Base-by-base conservation (phyloP, 2,797 vertebrate genomes). In the Urocyon cinereoargenteus region DNA sequence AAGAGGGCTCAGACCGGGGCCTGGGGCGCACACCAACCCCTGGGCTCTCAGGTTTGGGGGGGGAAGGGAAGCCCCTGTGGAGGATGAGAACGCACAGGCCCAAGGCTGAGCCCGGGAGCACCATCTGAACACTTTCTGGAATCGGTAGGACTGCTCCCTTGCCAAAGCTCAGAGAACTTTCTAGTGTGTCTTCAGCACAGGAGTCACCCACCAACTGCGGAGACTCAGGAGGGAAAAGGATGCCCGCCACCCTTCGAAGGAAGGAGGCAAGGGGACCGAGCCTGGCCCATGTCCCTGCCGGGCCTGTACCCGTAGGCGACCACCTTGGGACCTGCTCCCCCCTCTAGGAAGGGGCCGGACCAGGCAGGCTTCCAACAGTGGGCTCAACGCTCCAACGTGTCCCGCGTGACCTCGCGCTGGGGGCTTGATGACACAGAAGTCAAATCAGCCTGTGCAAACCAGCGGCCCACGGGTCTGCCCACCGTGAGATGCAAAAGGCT, bases 141-240 rank as follows among this genome's bases (percentile, higher is more conserved):
- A 1, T 0, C 2, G 2, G 24, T 0, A 6, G 10, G n/a, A 6
- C 0, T 2, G 26, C 66, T 18, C 24, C 57, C 28, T 66, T 3
- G 8, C 40, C 91, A 57, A 59, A 12, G 66, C 49, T 2, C 49
- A 22, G 22, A n/a, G 49, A 31, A 49, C 31, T 51, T 34, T 16
- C 73, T 22, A 16, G 19, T 2, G 12, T 31, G 79, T 36, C 66
- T 59, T 55, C 6, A 75, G 57, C 57, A 73, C 31, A 12, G 24
- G 34, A 28, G 8, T 10, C 9, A 11, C 26, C 36, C 9, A 11
- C 26, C 36, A 24, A 53, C 51, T 5, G 19, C 3, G 21, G 49
- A 9, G 59, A 9, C 21, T 18, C 11, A 1, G 16, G 14, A 34
- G 62, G 70, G 40, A 19, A 11, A 15, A 3, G 36, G 31, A 49